These are phyloP conservation scores for Himantopus leucocephalus DNA, from an alignment of 2,113 vertebrate genomes.

Conservation along the genomic window DNA sequence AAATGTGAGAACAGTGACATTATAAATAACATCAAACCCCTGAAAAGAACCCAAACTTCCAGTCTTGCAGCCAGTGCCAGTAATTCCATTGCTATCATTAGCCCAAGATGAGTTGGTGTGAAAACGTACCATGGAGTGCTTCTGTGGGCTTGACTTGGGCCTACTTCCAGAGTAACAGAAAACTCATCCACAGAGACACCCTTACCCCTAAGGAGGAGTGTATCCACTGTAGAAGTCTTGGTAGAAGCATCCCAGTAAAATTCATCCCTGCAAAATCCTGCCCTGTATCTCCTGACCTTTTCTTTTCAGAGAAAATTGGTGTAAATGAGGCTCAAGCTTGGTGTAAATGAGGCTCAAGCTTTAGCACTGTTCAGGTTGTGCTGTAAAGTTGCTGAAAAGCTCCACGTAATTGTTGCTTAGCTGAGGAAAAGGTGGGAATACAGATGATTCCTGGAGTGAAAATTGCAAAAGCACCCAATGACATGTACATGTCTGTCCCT, in stretches of 20 bases:
- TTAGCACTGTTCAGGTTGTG: neutral
- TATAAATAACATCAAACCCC: neutral
- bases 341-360: neutral
- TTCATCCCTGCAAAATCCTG: neutral
- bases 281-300: neutral
- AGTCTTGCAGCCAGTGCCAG: neutral
- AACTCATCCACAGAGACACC: neutral
- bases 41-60: neutral
- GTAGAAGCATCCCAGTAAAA: neutral
- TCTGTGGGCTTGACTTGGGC: neutral
- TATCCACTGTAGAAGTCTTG: neutral
- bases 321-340: neutral
- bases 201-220: neutral
- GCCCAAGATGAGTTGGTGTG: neutral
- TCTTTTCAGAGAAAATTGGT: neutral
- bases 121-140: fast-evolving
- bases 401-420: neutral
- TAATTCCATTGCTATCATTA: neutral
- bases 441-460: neutral
- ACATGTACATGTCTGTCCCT: fast-evolving
- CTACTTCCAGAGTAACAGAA: neutral
- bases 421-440: neutral
- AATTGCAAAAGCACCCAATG: neutral
- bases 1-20: neutral
- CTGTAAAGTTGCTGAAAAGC: neutral